These are phyloP conservation scores for Orestias chungarensis DNA, from an alignment of 2,797 vertebrate genomes.

Conservation along the genomic window DNA sequence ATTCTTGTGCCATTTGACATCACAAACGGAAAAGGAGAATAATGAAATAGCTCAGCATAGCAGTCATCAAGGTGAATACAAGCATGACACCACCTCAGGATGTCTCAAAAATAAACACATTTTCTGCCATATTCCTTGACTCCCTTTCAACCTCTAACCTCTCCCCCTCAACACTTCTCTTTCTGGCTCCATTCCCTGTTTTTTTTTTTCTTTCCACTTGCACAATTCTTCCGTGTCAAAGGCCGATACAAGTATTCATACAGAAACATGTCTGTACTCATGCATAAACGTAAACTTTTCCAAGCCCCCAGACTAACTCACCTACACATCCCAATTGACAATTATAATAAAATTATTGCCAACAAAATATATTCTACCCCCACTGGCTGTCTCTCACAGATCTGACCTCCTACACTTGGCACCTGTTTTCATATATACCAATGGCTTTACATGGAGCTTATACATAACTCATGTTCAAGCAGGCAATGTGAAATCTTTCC, in stretches of 20 bases:
- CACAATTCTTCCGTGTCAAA: conserved; percentile 58
- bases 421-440: conserved; percentile 28
- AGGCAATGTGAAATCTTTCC: conserved; percentile 33
- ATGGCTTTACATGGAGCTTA: conserved; percentile 44
- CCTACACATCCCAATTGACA: conserved; percentile 40
- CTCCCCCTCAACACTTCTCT: conserved; percentile 5
- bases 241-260: conserved; percentile 66
- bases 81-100: conserved; percentile 42
- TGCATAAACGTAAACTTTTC: conserved; percentile 65
- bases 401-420: background rate
- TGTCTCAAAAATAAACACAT: conserved; percentile 64
- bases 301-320: conserved; percentile 53
- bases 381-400: conserved; percentile 4
- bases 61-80: conserved; percentile 63
- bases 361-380: conserved; percentile 29
- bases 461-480: conserved; percentile 47
- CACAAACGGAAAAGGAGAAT: conserved; percentile 32
- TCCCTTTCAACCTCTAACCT: conserved; percentile 46
- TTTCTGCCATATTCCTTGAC: conserved; percentile 58
- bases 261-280: conserved; percentile 63
- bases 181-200: conserved; percentile 12
- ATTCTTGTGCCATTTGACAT: conserved; percentile 46
- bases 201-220: conserved; percentile 16
- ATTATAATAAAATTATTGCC: conserved; percentile 37
- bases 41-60: conserved; percentile 67